Base-by-base conservation (phyloP, 2,797 vertebrate genomes). In the Echiichthys vipera region DNA sequence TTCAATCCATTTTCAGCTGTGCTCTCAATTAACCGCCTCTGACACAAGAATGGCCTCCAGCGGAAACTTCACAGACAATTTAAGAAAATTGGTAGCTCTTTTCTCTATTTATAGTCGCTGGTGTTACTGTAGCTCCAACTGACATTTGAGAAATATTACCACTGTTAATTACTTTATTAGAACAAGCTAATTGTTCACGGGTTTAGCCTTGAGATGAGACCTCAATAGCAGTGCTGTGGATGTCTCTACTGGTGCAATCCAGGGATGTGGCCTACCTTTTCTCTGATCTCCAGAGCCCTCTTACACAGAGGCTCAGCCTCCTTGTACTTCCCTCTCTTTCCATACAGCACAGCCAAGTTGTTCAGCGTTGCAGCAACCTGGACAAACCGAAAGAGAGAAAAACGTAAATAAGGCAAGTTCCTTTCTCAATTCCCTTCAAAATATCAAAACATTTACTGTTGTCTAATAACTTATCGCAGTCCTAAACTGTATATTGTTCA, bases 341-440 rank as follows among this genome's bases (percentile, higher is more conserved):
- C 98, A 0, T 99, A 99, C 47, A 99, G 94, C 79, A 99, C 98
- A 3, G 97, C 98, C 94, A 99, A 88, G 84, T 99, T 99, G 94
- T 99, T 99, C 78, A 99, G 92, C 0, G 98, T 99, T 2, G 98
- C 98, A 25, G 98, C 98, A 66, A 99, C 98, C 98, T 99, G 71
- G 61, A 84, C 9, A 71, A 18, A 67, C 1, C 77, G 30, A 81
- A 51, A 79, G 6, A 53, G 32, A 71, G 7, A 55, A 42, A 8
- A 70, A 37, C 24, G 2, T 18, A 3, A 79, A 47, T 45, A 17
- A 59, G 40, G 2, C 9, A 4, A 32, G 2, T 40, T 71, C n/a
- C n/a, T 43, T 42, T 32, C 18, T 22, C 4, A 14, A 14, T 36
- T 36, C 34, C 34, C 51, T 22, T 79, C 22, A 63, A 18, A 27